phyloP scores from a whole-genome alignment of 2,888 invertebrate species.

The Limnephilus lunatus region DNA sequence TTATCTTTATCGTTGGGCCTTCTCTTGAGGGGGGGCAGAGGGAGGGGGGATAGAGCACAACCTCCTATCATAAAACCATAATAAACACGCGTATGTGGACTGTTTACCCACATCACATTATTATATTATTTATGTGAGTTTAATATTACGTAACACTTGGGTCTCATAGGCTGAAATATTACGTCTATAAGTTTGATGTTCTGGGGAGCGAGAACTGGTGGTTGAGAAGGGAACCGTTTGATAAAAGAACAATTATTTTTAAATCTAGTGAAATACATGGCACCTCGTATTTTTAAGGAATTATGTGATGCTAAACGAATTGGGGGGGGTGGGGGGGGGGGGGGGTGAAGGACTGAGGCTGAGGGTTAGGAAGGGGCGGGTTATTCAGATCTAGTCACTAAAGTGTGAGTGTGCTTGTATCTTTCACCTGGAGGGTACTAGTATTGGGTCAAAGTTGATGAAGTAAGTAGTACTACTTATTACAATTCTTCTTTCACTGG shows the following conservation, averaged over 20 bases:
- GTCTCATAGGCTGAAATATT: not conserved
- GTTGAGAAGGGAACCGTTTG: not conserved
- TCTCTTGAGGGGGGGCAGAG: not conserved
- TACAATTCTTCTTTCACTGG: not conserved
- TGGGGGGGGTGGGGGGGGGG: not conserved
- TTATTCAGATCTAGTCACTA: not conserved
- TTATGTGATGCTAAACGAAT: not conserved
- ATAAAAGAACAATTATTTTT: not conserved
- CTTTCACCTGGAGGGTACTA: not conserved
- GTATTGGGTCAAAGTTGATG: no score
- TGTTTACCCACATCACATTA: not conserved
- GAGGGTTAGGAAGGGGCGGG: not conserved
- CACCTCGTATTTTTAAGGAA: no score
- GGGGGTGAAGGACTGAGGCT: no score
- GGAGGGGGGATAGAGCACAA: not conserved
- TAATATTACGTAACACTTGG: not conserved
- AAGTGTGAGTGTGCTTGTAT: no score
- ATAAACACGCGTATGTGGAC: not conserved
- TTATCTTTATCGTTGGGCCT: conserved; percentile 1
- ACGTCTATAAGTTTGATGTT: not conserved
- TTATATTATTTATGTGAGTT: not conserved
- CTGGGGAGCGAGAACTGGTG: not conserved
- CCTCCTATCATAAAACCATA: not conserved
- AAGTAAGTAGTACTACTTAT: no score
- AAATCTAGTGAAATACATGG: not conserved